Base-by-base conservation (phyloP, 1,140 invertebrate species). In the Pomacea maculata region DNA sequence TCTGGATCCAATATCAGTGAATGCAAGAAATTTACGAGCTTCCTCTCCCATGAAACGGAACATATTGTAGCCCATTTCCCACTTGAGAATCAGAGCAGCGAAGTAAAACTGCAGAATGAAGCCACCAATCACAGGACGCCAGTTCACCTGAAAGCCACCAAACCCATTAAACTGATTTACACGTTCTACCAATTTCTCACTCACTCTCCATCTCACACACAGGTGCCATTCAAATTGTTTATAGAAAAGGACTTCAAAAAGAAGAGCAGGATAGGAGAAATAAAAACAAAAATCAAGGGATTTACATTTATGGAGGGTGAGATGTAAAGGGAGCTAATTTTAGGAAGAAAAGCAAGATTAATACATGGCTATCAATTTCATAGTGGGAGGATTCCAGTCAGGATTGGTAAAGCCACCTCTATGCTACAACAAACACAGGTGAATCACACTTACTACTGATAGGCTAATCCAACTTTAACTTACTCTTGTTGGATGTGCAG, bases 41-140 rank as follows among this genome's bases (percentile, higher is more conserved):
- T 92, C 85, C 80, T 95, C 91, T 6, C 96, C 95, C 71, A 97
- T 88, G 85, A 96, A 97, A 82, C 95, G 89, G 79, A 98, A 95
- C 21, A 96, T 93, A 1, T 91, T 86, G 72, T 95, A 92, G 1
- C 97, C 97, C n/a, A 94, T 89, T 2, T 93, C 87, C 96, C 96
- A 98, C 85, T 96, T 93, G 75, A 99, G 95, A 79, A 96, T 96
- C 2, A 98, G 83, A 0, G 98, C 83, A 0, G 96, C 97, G 78
- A 99, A 94, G 1, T 94, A 63, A 86, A 98, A 96, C 92, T 99
- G 98, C 10, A 98, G 90, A 0, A 94, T 92, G 15, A 98, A 88
- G 0, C 97, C 97, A 86, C 94, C 95, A 21, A 86, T 25, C 9
- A 90, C 87, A 21, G 87, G 82, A 45, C 86, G 81, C 89, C 89